Evolutionary conservation across 2,888 invertebrate genomes (phyloP), one percentile per base, ranked within the genome.

Genomic region (Rhogogaster chlorosoma): DNA sequence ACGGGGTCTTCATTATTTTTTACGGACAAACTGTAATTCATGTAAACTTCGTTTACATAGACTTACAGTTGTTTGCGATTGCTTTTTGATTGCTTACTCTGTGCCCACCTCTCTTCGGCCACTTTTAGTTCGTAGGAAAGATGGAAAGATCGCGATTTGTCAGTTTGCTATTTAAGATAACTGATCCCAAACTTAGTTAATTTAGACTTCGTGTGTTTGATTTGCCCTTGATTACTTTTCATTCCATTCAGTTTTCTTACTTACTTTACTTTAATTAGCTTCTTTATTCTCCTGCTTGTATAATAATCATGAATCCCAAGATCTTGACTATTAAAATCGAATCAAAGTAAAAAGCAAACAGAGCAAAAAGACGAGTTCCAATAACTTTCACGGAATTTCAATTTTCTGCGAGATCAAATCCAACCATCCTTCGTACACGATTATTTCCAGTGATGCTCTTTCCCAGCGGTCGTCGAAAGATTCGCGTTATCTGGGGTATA

Each of bases 21-120:
- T 42, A 15, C n/a, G 6, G 0, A 12, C 42, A 77, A 53, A 77
- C 12, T 53, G 49, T 53, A 32, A 77, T 80, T 80, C 38, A 57
- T 61, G 80, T 36, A 12, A 80, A 80, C 80, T 18, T 15, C 12
- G 61, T 80, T 80, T 80, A 38, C 61, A 38, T 80, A 22, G 38
- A 80, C 38, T 80, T 42, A 36, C 7, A 6, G 26, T 22, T 77
- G 77, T 29, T 49, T 29, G 77, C 53, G 53, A 49, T 77, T 77
- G 49, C 29, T 53, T 77, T 77, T 45, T 53, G 77, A 77, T 77
- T 77, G 77, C 77, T 18, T 53, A 49, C 38, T 32, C 32, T 22
- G 29, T 49, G 15, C 26, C 45, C 45, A 38, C 57, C 29, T 38
- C 22, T 57, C 22, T 38, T 22, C 15, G n/a, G 6, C n/a, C 10